These are phyloP conservation scores for Eublepharis macularius DNA, from an alignment of 2,113 vertebrate genomes.

Conservation along the genomic window DNA sequence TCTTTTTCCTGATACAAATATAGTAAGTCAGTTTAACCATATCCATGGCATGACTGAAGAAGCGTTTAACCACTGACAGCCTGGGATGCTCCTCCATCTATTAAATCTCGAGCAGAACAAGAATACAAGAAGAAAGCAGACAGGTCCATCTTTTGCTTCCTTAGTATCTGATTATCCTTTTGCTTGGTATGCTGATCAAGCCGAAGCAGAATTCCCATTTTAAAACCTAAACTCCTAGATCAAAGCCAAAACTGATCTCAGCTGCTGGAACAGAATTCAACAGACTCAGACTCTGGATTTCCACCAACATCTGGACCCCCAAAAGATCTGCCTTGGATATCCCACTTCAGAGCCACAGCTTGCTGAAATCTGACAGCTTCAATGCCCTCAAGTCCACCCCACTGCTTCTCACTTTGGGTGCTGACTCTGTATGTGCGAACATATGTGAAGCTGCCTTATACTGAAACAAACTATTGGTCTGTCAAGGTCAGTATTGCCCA, in stretches of 20 bases:
- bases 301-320: too few relatives aligned
- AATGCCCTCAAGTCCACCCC: not conserved
- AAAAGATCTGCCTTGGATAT: not conserved
- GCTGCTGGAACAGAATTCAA: too few relatives aligned
- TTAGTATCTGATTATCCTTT: not conserved
- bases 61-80: not conserved
- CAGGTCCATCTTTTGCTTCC: not conserved
- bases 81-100: not conserved
- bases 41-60: not conserved
- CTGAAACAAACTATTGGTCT: too few relatives aligned
- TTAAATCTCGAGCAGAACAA: too few relatives aligned
- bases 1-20: constrained; percentile 4
- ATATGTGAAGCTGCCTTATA: too few relatives aligned
- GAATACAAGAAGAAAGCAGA: not conserved
- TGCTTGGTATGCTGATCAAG: not conserved
- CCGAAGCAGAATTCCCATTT: not conserved
- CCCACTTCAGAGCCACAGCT: not conserved
- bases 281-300: not conserved
- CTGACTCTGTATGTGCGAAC: too few relatives aligned
- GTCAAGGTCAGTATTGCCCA: too few relatives aligned
- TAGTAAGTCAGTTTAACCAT: not conserved
- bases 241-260: not conserved
- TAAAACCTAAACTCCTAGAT: not conserved
- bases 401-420: too few relatives aligned
- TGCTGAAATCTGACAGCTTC: not conserved